A percentile compares a stretch with the other conserved stretches of the same genome.
These are phyloP conservation scores for Thomomys bottae DNA, from an alignment of 2,113 vertebrate genomes.

Conservation along the genomic window DNA sequence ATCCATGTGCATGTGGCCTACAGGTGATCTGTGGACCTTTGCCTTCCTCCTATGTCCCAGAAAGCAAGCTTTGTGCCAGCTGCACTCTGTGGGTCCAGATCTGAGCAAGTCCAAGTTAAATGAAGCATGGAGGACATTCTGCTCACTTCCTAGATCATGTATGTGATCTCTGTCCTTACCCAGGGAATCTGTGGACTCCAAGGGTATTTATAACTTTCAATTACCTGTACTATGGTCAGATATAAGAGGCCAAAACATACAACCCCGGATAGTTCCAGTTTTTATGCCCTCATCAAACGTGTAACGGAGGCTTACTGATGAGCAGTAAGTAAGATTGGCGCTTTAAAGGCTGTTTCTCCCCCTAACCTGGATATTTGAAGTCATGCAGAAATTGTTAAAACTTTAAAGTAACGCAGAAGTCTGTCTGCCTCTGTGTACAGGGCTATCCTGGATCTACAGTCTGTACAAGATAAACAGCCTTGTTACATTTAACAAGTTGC, in stretches of 20 bases:
- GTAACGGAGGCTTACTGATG: background rate
- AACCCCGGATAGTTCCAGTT: background rate
- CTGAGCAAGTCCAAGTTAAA: background rate
- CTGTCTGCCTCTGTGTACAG: rapidly evolving
- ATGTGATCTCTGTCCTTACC: background rate
- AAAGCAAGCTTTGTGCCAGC: background rate
- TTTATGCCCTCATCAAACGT: background rate
- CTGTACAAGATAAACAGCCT: background rate
- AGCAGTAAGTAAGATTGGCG: background rate
- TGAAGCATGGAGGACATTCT: too few species aligned
- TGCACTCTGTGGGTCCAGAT: background rate
- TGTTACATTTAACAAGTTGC: rapidly evolving
- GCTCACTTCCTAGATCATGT: background rate
- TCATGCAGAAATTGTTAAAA: conserved; percentile 36
- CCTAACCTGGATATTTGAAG: background rate
- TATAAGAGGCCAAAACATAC: background rate
- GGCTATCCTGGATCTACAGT: background rate
- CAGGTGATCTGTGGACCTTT: background rate
- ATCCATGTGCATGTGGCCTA: rapidly evolving
- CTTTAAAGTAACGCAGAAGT: conserved; percentile 20
- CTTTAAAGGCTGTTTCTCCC: background rate
- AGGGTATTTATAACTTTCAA: background rate
- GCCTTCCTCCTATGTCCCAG: background rate
- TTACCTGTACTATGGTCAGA: background rate
- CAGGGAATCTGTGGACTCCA: background rate